Evolutionary conservation across 2,888 invertebrate species (phyloP), one percentile per base, ranked within the genome.

Genomic region (Andrena haemorrhoa): DNA sequence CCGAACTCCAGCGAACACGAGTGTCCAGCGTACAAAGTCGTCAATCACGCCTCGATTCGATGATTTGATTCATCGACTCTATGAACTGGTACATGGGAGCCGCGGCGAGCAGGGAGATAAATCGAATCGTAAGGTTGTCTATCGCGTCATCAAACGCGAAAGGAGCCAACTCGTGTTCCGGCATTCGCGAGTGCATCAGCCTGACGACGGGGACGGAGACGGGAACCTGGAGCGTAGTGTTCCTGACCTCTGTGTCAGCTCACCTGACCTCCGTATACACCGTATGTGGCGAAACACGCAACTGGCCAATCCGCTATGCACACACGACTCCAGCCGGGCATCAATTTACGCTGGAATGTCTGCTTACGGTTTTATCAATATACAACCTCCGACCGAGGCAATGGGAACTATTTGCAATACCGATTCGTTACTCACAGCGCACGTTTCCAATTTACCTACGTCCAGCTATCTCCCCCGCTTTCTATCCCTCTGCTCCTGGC

Each of bases 311-410:
- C 87, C 73, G 73, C 56, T 69, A 29, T 66, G 65, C 75, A 70
- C 74, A 74, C 65, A 58, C n/a, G 41, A 64, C 58, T 71, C 51
- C 53, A 66, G 26, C 20, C 58, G 79, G 63, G 78, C 85, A 87
- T 83, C 86, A 87, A 86, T 86, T 87, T 80, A 80, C 75, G 65
- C 35, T 75, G 81, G 79, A 71, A 79, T 83, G 82, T 66, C 82
- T 79, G 82, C 78, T 86, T 83, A 87, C 81, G 86, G 79, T 87
- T 82, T 86, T 82, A 78, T 79, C 78, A 65, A 86, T 84, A 78
- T 74, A 65, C 84, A 70, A 73, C 85, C 86, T 82, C 63, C 71
- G 68, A 69, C 61, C 75, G n/a, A 49, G 20, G 35, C 66, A 75
- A 51, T 75, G 68, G 63, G 63, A 69, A 76, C 76, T 68, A 76